phyloP scores from a whole-genome alignment of 2,888 invertebrate species.

The Euplexia lucipara region DNA sequence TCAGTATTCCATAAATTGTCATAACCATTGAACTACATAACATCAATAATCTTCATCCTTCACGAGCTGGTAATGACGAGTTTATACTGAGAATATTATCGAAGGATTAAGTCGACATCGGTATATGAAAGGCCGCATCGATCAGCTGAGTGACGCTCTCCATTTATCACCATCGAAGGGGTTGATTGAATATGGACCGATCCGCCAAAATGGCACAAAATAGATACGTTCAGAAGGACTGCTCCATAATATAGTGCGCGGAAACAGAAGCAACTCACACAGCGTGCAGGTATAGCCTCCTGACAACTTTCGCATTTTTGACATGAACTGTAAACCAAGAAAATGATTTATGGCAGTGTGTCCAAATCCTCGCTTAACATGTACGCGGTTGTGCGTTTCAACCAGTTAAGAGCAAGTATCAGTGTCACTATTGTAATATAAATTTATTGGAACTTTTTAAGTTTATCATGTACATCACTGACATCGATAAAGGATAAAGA shows the following conservation, averaged over 20 bases:
- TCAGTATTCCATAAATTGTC: constrained; percentile 1
- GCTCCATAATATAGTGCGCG: background rate
- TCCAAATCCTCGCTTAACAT: too few species aligned
- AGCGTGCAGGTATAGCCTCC: background rate
- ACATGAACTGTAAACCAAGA: too few species aligned
- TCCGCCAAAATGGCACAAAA: constrained; percentile 68
- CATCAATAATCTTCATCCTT: constrained; percentile 22
- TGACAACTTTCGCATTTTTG: too few species aligned
- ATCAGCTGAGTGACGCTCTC: constrained; percentile 78
- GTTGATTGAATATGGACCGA: constrained; percentile 83
- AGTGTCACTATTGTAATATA: too few species aligned
- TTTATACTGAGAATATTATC: constrained; percentile 49
- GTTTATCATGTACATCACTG: too few species aligned
- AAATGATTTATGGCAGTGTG: too few species aligned
- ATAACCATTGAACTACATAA: constrained; percentile 6
- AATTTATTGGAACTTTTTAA: too few species aligned
- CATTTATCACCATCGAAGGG: constrained; percentile 86
- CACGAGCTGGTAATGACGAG: constrained; percentile 37
- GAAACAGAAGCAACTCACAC: background rate
- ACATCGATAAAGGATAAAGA: too few species aligned
- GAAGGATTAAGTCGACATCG: constrained; percentile 61
- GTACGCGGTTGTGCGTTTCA: too few species aligned
- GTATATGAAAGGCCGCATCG: constrained; percentile 73
- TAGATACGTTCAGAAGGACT: constrained; percentile 13
- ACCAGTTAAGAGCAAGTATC: too few species aligned